Conservation (phyloP, 2,888 invertebrate genomes). For the Zhengitettix transpicula region DNA sequence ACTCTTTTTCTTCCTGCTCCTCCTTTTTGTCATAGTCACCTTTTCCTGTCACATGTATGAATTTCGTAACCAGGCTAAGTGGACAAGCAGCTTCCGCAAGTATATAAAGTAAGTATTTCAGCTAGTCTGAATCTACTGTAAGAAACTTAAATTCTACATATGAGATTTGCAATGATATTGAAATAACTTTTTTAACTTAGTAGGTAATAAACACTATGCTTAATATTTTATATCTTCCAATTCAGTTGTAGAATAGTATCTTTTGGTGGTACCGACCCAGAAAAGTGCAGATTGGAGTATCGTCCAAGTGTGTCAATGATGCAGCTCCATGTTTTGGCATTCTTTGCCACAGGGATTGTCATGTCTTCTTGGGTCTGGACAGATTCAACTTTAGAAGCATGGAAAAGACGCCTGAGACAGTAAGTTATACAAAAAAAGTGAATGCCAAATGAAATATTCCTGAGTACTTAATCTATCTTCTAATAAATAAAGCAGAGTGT, state of each 20-base stretch:
- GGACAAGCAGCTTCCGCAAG: constrained; percentile 58
- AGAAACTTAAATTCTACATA: too few species aligned
- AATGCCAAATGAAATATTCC: too few species aligned
- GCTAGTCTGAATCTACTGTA: not conserved
- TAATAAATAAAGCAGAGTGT: too few species aligned
- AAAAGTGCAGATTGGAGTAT: constrained; percentile 43
- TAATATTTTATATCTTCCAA: too few species aligned
- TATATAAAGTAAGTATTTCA: constrained; percentile 60
- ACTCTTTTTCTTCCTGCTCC: constrained; percentile 56
- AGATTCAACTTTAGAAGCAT: constrained; percentile 62
- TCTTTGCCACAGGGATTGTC: constrained; percentile 69
- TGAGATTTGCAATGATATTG: too few species aligned
- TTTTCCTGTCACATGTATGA: constrained; percentile 72
- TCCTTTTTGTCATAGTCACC: constrained; percentile 62
- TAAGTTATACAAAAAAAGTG: constrained; percentile 25
- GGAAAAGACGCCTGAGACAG: constrained; percentile 74
- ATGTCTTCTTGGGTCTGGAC: constrained; percentile 96
- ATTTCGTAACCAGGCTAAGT: constrained; percentile 52
- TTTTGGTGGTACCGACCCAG: constrained; percentile 17
- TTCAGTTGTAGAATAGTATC: constrained; percentile 26
- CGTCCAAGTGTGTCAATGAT: constrained; percentile 70
- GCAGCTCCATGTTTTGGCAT: constrained; percentile 63
- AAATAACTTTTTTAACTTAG: too few species aligned
- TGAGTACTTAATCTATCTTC: too few species aligned
- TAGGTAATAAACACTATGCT: not conserved